Base-by-base conservation (phyloP, 2,888 invertebrate genomes). In the Trachelus iudaicus region DNA sequence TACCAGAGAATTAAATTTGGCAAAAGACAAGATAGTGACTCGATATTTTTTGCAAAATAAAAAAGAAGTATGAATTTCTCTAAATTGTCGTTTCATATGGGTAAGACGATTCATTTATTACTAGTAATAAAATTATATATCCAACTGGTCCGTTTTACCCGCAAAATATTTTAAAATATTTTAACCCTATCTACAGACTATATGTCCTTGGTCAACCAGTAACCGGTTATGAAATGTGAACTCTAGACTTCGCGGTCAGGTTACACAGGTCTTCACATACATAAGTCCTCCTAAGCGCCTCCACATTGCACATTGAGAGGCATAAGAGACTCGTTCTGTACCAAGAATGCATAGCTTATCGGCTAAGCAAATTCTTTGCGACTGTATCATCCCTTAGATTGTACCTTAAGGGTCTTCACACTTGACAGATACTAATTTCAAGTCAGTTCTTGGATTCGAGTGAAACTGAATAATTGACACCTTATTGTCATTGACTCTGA, bases 211-310 rank as follows among this genome's bases (percentile, higher is more conserved):
- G 56, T 56, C 56, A 71, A 71, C 30, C 30, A 71, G 71, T 71
- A 71, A 71, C 71, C 71, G 71, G 71, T 71, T 71, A 23, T 71
- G 30, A 71, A 71, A 71, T 23, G 13, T 71, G 71, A 71, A 33
- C 71, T 71, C 71, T 71, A 31, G 31, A 34, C 31, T 30, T 34
- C 34, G 9, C 30, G 71, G 11, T 71, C 71, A 34, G 13, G 71
- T 71, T 71, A 30, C 71, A 71, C 34, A 11, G 31, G 23, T 23
- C 23, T 56, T 56, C 23, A 2, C 23, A 23, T 6, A 56, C 23
- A 23, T 0, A 9, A 23, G 56, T 9, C 56, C 23, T 56, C 2
- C 9, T 23, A 56, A 23, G 23, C 56, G 15, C 9, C 9, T 56
- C 23, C 23, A 56, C 56, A 23, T 23, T 56, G 23, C 56, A 23